Evolutionary conservation across 1,140 invertebrate species (phyloP).

Genomic region (Lanistes nyassanus): DNA sequence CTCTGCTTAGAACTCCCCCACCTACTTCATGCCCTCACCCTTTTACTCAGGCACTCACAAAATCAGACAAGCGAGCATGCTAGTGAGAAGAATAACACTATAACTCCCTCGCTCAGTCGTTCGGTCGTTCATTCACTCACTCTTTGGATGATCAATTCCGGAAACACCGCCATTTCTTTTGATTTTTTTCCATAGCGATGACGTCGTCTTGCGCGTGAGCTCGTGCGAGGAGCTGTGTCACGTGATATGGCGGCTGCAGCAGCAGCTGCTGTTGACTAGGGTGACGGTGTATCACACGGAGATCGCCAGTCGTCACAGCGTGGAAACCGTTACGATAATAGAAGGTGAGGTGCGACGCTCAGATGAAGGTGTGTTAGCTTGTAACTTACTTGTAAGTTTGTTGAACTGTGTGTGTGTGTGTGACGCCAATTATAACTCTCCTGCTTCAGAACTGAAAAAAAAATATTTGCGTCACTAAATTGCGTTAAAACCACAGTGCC

Average conservation of each 20-base stretch:
- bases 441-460: neutral
- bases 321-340: constrained; percentile 40
- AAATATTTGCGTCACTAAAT: too few relatives aligned
- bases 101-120: too few relatives aligned
- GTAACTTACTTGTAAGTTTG: neutral
- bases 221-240: constrained; percentile 34
- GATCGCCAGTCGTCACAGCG: constrained; percentile 41
- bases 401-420: neutral
- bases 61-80: neutral
- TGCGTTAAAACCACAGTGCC: too few relatives aligned
- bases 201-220: constrained; percentile 31
- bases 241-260: constrained; percentile 27
- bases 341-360: constrained; percentile 33
- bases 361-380: constrained; percentile 1
- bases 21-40: too few relatives aligned
- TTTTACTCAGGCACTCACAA: neutral
- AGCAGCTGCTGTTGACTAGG: constrained; percentile 29
- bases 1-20: too few relatives aligned
- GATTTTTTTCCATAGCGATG: constrained; percentile 26
- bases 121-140: neutral
- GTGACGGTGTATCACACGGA: constrained; percentile 42
- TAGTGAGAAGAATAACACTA: too few relatives aligned
- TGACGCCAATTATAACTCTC: neutral
- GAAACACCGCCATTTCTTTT: neutral
- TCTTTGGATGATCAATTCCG: neutral